Evolutionary conservation across 23 tunicate genomes (phyloP).

Genomic region (Ascidia mentula): DNA sequence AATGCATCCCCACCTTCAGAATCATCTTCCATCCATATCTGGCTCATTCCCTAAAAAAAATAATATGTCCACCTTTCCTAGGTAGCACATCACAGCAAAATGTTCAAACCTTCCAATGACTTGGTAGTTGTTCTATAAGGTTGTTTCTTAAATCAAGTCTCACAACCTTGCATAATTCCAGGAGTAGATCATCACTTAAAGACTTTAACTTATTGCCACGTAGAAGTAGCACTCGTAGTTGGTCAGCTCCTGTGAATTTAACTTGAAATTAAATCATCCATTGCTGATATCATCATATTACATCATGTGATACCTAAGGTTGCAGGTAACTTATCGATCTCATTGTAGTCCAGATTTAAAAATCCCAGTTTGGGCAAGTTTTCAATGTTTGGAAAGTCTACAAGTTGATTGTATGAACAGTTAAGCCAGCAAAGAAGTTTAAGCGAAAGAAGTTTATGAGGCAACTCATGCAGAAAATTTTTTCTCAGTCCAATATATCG

Average conservation of each 20-base stretch:
- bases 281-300: too few relatives aligned
- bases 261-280: too few relatives aligned
- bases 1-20: too few relatives aligned
- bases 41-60: slow-evolving; percentile 22
- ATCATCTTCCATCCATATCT: background rate
- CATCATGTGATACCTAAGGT: too few relatives aligned
- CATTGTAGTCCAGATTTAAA: slow-evolving; percentile 26
- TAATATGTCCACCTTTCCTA: background rate
- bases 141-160: slow-evolving; percentile 48
- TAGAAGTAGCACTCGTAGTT: slow-evolving; percentile 22
- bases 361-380: background rate
- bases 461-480: slow-evolving; percentile 28
- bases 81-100: background rate
- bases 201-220: slow-evolving; percentile 23
- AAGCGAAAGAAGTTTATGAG: slow-evolving; percentile 15
- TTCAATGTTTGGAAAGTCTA: background rate
- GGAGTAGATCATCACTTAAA: slow-evolving; percentile 29
- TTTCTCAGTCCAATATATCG: slow-evolving; percentile 23
- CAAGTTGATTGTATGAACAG: slow-evolving; percentile 22
- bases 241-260: slow-evolving; percentile 2
- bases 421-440: slow-evolving; percentile 27
- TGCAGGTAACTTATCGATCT: slow-evolving; percentile 24
- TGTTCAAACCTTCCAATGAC: slow-evolving; percentile 47
- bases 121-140: slow-evolving; percentile 19
- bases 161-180: slow-evolving; percentile 13